Percentiles rank a stretch among this genome's conserved stretches.
phyloP scores from a whole-genome alignment of 1,140 invertebrate species.

The Tenebrio molitor region DNA sequence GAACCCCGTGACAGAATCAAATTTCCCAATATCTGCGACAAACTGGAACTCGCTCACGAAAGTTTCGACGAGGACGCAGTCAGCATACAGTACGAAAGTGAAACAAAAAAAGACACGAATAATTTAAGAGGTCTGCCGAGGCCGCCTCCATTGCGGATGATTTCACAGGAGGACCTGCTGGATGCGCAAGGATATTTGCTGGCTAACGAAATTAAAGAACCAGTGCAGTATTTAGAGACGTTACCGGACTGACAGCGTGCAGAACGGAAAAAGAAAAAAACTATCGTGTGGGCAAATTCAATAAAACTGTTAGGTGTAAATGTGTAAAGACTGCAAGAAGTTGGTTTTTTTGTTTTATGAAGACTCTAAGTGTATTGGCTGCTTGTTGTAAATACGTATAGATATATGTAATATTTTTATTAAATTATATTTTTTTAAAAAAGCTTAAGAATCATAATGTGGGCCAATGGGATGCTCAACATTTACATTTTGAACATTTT shows the following conservation, averaged over 20 bases:
- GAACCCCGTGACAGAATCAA: constrained; percentile 83
- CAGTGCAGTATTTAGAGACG: constrained; percentile 72
- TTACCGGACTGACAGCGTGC: constrained; percentile 64
- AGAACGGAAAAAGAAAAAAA: constrained; percentile 2
- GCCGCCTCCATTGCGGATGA: constrained; percentile 68
- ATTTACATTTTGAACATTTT: not conserved
- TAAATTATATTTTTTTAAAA: constrained; percentile 38
- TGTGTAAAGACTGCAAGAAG: constrained; percentile 1
- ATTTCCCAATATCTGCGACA: constrained; percentile 81
- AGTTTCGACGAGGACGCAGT: constrained; percentile 54
- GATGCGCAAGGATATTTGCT: constrained; percentile 74
- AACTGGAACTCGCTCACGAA: constrained; percentile 71
- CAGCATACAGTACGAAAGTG: constrained; percentile 58
- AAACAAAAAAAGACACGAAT: constrained; percentile 48
- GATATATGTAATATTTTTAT: too few relatives aligned
- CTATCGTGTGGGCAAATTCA: constrained; percentile 19
- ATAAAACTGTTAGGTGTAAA: constrained; percentile 16
- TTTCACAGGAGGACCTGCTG: constrained; percentile 66
- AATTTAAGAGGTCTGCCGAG: constrained; percentile 67
- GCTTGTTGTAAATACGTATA: constrained; percentile 10
- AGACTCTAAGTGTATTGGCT: not conserved
- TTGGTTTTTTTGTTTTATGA: not conserved
- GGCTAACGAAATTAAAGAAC: constrained; percentile 68
- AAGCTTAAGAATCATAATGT: not conserved
- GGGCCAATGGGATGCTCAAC: not conserved